Conservation (phyloP, 2,888 invertebrate species). For the Diaprepes abbreviatus region DNA sequence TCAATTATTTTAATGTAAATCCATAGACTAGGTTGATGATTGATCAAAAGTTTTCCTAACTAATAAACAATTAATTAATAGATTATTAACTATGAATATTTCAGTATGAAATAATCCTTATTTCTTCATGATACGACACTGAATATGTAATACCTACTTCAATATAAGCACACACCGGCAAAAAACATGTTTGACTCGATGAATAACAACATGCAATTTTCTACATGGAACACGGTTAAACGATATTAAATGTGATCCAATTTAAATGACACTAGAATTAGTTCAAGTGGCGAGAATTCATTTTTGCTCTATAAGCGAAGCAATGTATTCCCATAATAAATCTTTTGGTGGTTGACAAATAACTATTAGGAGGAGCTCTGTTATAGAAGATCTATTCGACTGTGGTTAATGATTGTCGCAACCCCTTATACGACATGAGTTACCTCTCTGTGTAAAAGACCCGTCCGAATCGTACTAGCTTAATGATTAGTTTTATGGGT, state of each 20-base stretch:
- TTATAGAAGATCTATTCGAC: slow-evolving; percentile 44
- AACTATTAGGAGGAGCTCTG: slow-evolving; percentile 40
- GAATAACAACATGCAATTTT: slow-evolving; percentile 37
- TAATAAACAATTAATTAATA: too few species aligned
- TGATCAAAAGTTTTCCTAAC: too few species aligned
- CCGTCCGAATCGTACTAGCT: slow-evolving; percentile 1
- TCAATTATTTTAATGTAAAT: too few species aligned
- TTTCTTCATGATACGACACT: not conserved
- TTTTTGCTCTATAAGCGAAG: slow-evolving; percentile 29
- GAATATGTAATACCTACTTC: not conserved
- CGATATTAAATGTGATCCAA: slow-evolving; percentile 43
- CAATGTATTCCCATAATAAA: slow-evolving; percentile 48
- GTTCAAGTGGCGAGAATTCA: slow-evolving; percentile 46
- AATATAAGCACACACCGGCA: slow-evolving; percentile 9
- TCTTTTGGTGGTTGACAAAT: slow-evolving; percentile 49
- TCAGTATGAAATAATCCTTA: too few species aligned
- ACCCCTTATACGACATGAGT: slow-evolving; percentile 41
- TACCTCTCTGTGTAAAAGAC: not conserved
- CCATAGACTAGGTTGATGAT: too few species aligned
- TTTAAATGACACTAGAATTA: slow-evolving; percentile 47
- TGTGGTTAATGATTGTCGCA: slow-evolving; percentile 49
- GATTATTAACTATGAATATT: too few species aligned
- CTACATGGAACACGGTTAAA: slow-evolving; percentile 30
- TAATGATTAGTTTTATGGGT: too few species aligned
- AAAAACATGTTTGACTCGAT: slow-evolving; percentile 25